phyloP scores from a whole-genome alignment of 2,888 invertebrate genomes.

The Cheilosia pagana region DNA sequence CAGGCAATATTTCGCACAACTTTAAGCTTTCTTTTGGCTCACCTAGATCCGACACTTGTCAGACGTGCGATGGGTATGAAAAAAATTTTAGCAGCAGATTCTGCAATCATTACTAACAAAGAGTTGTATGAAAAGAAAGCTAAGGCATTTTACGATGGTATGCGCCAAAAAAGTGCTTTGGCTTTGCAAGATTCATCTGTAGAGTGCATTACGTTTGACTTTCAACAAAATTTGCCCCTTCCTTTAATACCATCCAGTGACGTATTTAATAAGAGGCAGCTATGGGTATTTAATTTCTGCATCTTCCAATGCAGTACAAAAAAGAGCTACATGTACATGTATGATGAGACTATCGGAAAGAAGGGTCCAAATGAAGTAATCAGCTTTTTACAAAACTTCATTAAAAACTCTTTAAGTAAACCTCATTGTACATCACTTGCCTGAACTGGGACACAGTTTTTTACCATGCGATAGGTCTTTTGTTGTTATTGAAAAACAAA shows the following conservation, averaged over 20 bases:
- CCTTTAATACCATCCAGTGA: conserved; percentile 27
- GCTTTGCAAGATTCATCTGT: conserved; percentile 17
- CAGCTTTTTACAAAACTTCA: conserved; percentile 19
- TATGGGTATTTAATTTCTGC: conserved; percentile 12
- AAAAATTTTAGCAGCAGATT: conserved; percentile 24
- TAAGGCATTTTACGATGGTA: conserved; percentile 16
- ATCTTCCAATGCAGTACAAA: no score
- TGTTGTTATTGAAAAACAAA: conserved; percentile 51
- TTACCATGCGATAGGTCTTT: conserved; percentile 47
- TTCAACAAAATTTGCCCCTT: conserved; percentile 52
- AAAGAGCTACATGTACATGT: no score
- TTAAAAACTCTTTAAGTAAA: conserved; percentile 23
- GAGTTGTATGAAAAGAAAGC: conserved; percentile 27
- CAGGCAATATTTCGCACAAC: conserved; percentile 20
- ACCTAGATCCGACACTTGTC: conserved; percentile 35
- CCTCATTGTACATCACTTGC: conserved; percentile 21
- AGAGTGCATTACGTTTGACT: conserved; percentile 51
- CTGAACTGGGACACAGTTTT: conserved; percentile 39
- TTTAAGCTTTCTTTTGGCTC: conserved; percentile 24
- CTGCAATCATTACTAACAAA: conserved; percentile 8
- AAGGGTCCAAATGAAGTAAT: conserved; percentile 50
- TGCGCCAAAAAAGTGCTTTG: conserved; percentile 12
- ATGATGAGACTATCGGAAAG: conserved; percentile 31
- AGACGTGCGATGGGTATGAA: conserved; percentile 27
- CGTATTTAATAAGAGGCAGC: not conserved